Base-by-base conservation (phyloP, 2,888 invertebrate species). In the Zootermopsis nevadensis region DNA sequence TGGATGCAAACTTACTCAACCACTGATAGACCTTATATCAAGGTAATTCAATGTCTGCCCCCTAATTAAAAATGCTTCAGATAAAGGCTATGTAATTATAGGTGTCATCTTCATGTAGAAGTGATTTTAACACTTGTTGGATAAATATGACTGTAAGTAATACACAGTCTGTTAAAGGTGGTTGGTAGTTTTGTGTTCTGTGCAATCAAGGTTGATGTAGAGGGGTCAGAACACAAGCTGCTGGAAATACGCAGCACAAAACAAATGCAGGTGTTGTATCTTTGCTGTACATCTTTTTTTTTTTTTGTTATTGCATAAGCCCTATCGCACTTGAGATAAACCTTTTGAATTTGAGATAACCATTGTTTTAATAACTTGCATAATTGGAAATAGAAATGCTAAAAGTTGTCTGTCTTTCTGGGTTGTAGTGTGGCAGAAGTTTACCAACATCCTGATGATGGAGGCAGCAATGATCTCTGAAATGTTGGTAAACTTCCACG, bases 11-110 rank as follows among this genome's bases (percentile, higher is more conserved):
- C 93, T 97, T 90, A 95, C 96, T 88, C 94, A 94, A 91, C 97
- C 97, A 89, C 93, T 97, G 91, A 94, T 97, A 91, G 95, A 95
- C 91, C 94, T 96, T 89, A 97, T 97, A 91, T 94, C 95, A 94
- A 97, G 97, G 97, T 97, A 96, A 74, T 74, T 42, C 38, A 0
- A 27, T 60, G 10, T 74, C 0, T 74, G 38, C 38, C 30, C 69
- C 30, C 33, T 15, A 19, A 19, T 30, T 10, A 24, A 35, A 35
- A 35, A 24, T 38, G 35, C 74, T 74, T 24, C 38, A 74, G 74
- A 74, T 74, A 38, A 33, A 74, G 33, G 4, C 38, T 74, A 38
- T 60, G 12, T 60, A n/a, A 60, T 27, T 27, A 60, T 60, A n/a
- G n/a, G 12, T 27, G 4, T 60, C n/a, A 60, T n/a, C 27, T 27